phyloP scores from a whole-genome alignment of 1,140 invertebrate species.

The Heterodera carotae region DNA sequence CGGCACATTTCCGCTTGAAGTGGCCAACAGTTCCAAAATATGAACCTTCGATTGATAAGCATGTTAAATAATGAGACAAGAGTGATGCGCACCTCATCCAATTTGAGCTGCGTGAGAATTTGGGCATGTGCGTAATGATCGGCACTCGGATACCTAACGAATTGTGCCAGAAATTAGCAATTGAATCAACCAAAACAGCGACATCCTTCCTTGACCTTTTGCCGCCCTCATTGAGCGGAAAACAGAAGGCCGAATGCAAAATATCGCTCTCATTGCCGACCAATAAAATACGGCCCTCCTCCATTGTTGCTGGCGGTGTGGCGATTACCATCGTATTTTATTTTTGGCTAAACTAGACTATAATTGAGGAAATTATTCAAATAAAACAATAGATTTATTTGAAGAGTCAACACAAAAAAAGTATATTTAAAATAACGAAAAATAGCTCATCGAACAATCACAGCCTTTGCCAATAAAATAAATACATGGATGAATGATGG shows the following conservation, averaged over 20 bases:
- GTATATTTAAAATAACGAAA: background rate
- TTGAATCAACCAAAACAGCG: background rate
- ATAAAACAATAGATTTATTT: no score
- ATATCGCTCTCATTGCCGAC: constrained; percentile 62
- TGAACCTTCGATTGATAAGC: constrained; percentile 47
- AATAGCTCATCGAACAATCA: no score
- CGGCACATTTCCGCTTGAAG: constrained; percentile 52
- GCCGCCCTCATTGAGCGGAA: constrained; percentile 57
- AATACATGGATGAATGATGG: no score
- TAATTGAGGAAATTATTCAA: no score
- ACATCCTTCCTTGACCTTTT: constrained; percentile 49
- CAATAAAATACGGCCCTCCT: constrained; percentile 53
- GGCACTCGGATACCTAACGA: constrained; percentile 57
- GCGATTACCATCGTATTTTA: constrained; percentile 15
- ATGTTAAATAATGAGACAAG: background rate
- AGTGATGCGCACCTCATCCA: constrained; percentile 14
- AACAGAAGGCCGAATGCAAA: constrained; percentile 57
- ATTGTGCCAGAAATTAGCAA: background rate
- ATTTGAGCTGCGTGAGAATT: constrained; percentile 51
- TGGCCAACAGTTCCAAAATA: constrained; percentile 62
- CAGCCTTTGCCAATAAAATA: background rate
- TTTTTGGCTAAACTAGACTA: background rate
- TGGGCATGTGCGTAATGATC: constrained; percentile 62
- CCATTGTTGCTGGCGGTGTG: constrained; percentile 38
- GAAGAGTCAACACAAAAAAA: background rate